phyloP scores from a whole-genome alignment of 2,797 vertebrate genomes.

The Paedocypris micromegethes region DNA sequence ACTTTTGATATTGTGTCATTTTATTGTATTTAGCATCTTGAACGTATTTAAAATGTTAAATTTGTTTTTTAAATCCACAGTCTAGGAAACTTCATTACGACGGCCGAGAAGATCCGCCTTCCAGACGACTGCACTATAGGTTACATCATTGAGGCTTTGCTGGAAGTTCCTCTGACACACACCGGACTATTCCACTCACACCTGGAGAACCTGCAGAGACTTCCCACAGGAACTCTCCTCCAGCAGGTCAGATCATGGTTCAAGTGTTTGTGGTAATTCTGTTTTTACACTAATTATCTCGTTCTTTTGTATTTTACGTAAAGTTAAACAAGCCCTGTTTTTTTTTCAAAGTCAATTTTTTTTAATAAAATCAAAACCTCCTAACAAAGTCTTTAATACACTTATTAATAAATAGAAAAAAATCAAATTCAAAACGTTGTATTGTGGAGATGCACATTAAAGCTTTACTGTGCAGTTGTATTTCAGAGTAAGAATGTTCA shows the following conservation, averaged over 20 bases:
- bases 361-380: no score
- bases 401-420: no score
- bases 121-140: slow-evolving; percentile 95
- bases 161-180: slow-evolving; percentile 82
- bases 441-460: no score
- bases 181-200: slow-evolving; percentile 90
- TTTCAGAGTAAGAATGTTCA: no score
- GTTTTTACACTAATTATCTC: no score
- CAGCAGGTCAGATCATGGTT: slow-evolving; percentile 71
- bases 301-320: no score
- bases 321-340: no score
- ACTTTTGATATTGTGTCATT: neutral
- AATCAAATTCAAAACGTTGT: no score
- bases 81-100: slow-evolving; percentile 94
- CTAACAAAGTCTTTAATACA: no score
- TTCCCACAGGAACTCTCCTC: slow-evolving; percentile 69
- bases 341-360: no score
- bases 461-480: no score
- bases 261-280: no score
- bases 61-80: slow-evolving; percentile 55
- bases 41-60: neutral
- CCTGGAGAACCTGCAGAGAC: slow-evolving; percentile 86
- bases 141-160: slow-evolving; percentile 91
- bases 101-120: slow-evolving; percentile 89
- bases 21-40: neutral